A percentile compares a stretch with the other conserved stretches of the same genome.
Conservation (phyloP, 2,888 invertebrate species). For the Brachypalpus laphriformis region DNA sequence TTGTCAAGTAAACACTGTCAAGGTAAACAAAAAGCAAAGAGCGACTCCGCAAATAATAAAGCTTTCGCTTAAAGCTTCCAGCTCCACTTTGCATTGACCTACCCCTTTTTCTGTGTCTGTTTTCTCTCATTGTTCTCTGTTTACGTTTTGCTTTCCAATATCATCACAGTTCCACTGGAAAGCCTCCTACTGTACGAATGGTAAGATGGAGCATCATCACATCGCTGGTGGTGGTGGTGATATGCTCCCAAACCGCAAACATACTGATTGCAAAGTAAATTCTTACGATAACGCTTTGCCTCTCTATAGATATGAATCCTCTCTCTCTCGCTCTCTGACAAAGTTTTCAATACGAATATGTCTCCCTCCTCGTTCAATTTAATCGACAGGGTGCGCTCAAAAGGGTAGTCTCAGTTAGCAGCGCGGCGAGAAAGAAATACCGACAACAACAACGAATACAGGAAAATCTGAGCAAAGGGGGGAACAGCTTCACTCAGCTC, state of each 20-base stretch:
- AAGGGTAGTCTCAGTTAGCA: slow-evolving; percentile 46
- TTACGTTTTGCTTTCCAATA: slow-evolving; percentile 62
- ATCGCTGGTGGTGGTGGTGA: slow-evolving; percentile 11
- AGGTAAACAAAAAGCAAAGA: slow-evolving; percentile 38
- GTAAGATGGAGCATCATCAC: slow-evolving; percentile 15
- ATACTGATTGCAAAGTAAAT: slow-evolving; percentile 58
- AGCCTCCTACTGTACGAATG: too few species aligned
- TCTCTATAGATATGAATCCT: slow-evolving; percentile 27
- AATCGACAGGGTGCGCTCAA: slow-evolving; percentile 66
- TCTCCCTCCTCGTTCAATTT: slow-evolving; percentile 54
- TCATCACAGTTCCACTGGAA: slow-evolving; percentile 48
- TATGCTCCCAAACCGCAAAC: slow-evolving; percentile 39
- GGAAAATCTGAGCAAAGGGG: slow-evolving; percentile 60
- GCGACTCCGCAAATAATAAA: neutral
- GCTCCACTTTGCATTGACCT: slow-evolving; percentile 2
- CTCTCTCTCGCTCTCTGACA: slow-evolving; percentile 9
- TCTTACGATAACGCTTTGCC: slow-evolving; percentile 36
- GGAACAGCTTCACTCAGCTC: slow-evolving; percentile 58
- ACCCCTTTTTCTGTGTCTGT: slow-evolving; percentile 28
- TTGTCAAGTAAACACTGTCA: slow-evolving; percentile 29
- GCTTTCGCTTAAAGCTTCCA: slow-evolving; percentile 52
- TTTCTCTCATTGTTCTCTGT: slow-evolving; percentile 53
- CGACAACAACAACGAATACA: slow-evolving; percentile 20
- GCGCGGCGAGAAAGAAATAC: slow-evolving; percentile 44
- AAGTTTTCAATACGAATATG: slow-evolving; percentile 3